Conservation (phyloP, 2,888 invertebrate species). For the Orthosia gracilis region DNA sequence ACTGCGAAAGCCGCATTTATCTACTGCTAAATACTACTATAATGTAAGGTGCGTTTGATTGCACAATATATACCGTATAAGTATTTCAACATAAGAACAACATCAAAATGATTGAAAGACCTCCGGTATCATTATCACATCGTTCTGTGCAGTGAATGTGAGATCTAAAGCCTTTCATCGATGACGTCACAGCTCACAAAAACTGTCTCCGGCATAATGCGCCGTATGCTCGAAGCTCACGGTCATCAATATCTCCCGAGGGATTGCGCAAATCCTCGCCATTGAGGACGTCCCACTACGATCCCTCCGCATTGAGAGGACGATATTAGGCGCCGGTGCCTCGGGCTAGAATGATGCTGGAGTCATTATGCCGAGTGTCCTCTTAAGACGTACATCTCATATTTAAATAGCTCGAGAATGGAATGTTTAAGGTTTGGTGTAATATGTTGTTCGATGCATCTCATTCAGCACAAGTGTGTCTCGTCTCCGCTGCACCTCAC, state of each 20-base stretch:
- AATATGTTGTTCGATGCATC: not conserved
- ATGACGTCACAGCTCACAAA: slow-evolving; percentile 26
- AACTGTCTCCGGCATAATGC: slow-evolving; percentile 58
- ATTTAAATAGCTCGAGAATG: slow-evolving; percentile 32
- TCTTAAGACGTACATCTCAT: not conserved
- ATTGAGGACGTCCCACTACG: slow-evolving; percentile 69
- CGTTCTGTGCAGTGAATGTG: slow-evolving; percentile 41
- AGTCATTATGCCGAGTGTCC: slow-evolving; percentile 34
- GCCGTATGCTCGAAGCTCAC: slow-evolving; percentile 53
- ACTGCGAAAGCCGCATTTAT: not conserved
- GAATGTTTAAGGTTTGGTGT: slow-evolving; percentile 8
- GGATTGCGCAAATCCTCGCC: slow-evolving; percentile 73
- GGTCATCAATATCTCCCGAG: slow-evolving; percentile 71
- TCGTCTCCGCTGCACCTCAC: not conserved
- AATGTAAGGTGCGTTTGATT: too few relatives aligned
- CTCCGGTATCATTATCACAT: slow-evolving; percentile 7
- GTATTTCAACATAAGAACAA: not conserved
- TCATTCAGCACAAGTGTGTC: too few relatives aligned
- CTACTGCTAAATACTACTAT: too few relatives aligned
- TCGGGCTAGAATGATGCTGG: slow-evolving; percentile 16
- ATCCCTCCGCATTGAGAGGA: slow-evolving; percentile 46
- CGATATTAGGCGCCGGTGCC: slow-evolving; percentile 27
- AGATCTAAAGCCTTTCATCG: slow-evolving; percentile 30
- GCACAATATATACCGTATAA: too few relatives aligned
- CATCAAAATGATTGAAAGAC: not conserved